These are phyloP conservation scores for Mobula hypostoma DNA, from an alignment of 2,113 vertebrate species.

Conservation along the genomic window DNA sequence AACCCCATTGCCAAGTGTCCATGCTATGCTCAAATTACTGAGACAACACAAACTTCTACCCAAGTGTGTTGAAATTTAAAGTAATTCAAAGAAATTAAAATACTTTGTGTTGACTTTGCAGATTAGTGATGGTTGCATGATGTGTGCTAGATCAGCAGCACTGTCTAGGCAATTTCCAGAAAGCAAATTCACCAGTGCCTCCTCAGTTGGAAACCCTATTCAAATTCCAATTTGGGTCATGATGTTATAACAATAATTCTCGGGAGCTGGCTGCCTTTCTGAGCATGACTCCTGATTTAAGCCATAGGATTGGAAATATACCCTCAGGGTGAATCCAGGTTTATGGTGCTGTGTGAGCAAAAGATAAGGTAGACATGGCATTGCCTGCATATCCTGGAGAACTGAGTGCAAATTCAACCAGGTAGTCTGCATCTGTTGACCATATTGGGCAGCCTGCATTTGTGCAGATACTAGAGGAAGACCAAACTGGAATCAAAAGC, in stretches of 20 bases:
- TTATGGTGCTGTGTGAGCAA: background rate
- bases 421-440: background rate
- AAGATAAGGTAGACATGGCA: background rate
- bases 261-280: background rate
- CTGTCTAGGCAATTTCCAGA: background rate
- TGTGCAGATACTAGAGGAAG: background rate
- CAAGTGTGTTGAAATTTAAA: background rate
- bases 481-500: background rate
- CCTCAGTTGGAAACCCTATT: background rate
- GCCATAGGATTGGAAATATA: background rate
- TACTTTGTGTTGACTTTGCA: background rate
- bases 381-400: background rate
- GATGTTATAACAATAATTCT: background rate
- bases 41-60: background rate
- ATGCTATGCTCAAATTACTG: background rate
- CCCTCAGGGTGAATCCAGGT: background rate
- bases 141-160: background rate
- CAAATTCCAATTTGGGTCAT: background rate
- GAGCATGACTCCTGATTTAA: background rate
- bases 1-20: background rate
- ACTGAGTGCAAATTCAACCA: background rate
- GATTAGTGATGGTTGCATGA: background rate
- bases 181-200: background rate
- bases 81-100: background rate
- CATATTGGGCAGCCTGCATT: background rate